Evolutionary conservation across 2,797 vertebrate species (phyloP), one percentile per base, ranked within the genome.

Genomic region (Leucoraja ocellata): DNA sequence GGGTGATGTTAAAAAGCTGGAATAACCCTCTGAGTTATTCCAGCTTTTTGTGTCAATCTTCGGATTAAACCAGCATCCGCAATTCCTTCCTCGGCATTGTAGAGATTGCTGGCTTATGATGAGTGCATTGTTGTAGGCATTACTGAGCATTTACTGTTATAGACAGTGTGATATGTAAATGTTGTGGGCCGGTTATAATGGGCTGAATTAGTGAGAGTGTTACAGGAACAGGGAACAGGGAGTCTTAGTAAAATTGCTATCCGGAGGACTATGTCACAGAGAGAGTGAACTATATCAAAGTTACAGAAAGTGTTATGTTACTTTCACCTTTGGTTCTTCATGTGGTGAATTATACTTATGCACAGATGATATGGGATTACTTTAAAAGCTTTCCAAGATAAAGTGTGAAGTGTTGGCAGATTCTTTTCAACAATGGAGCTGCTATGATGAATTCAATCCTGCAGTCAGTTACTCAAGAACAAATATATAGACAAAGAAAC

Each of bases 191-290:
- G 76, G 76, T 32, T 6, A 32, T 11, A 84, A 28, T 1, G 46
- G 83, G 58, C n/a, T 63, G 83, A 81, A 61, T 84, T 84, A 65
- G 61, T 65, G 83, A 86, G n/a, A 88, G 8, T n/a, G 81, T 84
- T 84, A 61, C 14, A 65, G 63, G 21, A 16, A 88, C 28, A 63
- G 7, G 14, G 7, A 16, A 88, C 1, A 36, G n/a, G 63, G 18
- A 9, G 84, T 63, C 32, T 88, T 65, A 9, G 5, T 65, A 21
- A 32, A 88, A 88, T n/a, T 88, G 13, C 65, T 68, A 32, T n/a
- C 8, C 32, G n/a, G 61, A 36, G 61, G 68, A 68, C 16, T 36
- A 9, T 88, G 61, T 36, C 18, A 46, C 2, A 21, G 16, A 36
- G 16, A 68, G 13, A 68, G 32, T 32, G 1, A 4, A n/a, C 58